Evolutionary conservation across 2,797 vertebrate species (phyloP).

Genomic region (Astyanax mexicanus): DNA sequence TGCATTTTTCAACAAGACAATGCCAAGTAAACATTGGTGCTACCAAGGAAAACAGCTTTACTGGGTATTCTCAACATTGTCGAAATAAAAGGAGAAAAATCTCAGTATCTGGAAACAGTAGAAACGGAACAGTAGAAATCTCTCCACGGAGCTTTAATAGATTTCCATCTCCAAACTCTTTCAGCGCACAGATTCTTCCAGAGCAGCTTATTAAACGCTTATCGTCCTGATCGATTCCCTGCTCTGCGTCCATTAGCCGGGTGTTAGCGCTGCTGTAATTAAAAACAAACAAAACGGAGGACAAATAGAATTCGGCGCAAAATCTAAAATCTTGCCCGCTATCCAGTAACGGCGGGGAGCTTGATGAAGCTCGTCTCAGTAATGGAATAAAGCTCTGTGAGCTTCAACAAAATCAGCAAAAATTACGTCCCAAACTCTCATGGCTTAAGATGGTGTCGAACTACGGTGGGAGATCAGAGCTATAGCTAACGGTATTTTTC

Average conservation of each 20-base stretch:
- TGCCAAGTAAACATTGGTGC: not conserved
- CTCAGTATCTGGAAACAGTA: no score
- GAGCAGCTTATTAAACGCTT: conserved; percentile 1
- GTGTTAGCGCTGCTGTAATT: conserved; percentile 68
- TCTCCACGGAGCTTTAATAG: not conserved
- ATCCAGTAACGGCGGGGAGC: conserved; percentile 49
- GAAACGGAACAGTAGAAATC: not conserved
- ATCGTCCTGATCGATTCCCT: conserved; percentile 24
- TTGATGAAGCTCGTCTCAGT: conserved; percentile 43
- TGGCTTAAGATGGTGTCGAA: conserved; percentile 41
- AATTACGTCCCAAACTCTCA: conserved; percentile 42
- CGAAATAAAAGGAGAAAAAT: not conserved
- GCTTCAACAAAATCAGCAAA: not conserved
- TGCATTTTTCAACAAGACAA: no score
- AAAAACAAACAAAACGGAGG: conserved; percentile 81
- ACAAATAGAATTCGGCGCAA: conserved; percentile 75
- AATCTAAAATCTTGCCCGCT: conserved; percentile 74
- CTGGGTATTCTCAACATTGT: not conserved
- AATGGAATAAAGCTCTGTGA: conserved; percentile 42
- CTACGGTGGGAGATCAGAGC: conserved; percentile 61
- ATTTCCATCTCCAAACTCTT: not conserved
- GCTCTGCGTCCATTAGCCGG: conserved; percentile 73
- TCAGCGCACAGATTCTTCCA: not conserved
- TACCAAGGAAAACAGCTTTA: not conserved
- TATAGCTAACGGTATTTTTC: no score